Base-by-base conservation (phyloP, 2,113 vertebrate genomes). In the Dolichotis patagonum region DNA sequence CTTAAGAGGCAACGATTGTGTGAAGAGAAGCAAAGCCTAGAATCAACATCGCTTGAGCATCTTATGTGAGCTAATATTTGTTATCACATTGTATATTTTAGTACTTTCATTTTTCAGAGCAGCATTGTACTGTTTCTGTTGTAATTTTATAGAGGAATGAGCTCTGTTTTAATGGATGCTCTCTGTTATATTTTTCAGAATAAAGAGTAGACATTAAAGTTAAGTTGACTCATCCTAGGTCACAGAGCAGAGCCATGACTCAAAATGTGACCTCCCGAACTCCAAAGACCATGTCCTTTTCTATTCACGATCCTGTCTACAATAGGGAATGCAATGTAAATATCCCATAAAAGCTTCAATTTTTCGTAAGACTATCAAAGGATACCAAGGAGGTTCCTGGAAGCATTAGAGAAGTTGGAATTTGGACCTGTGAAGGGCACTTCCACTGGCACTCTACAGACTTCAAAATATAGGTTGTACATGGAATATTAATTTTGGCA, bases 371-470 rank as follows among this genome's bases (percentile, higher is more conserved):
- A 20, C 56, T 46, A 38, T 94, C 88, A 96, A 54, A 38, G 7
- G 5, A 30, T 71, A 75, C 46, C 46, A 22, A 35, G 52, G 52
- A 94, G 63, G 75, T 88, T 78, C 0, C 8, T 65, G 14, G 56
- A 92, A 92, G 56, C 52, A 71, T 14, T 38, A 85, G 30, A 73
- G 38, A 96, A 93, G 62, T 73, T 81, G 56, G n/a, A 82, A 24
- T 82, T 41, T 73, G 35, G 49, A 26, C 49, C 30, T 84, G 12
- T n/a, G 89, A 38, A 41, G 93, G 19, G 11, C 43, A 69, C 13
- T 56, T 32, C 3, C 30, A 60, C 12, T 56, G 54, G 60, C 35
- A 91, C 24, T 10, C 11, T 52, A 62, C 22, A 35, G 60, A 62
- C 69, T 75, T 7, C 1, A 60, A 85, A 52, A 26, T 28, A 35